Percentiles rank a stretch among this genome's conserved stretches.
phyloP scores from a whole-genome alignment of 2,113 vertebrate genomes.

The Pituophis catenifer region DNA sequence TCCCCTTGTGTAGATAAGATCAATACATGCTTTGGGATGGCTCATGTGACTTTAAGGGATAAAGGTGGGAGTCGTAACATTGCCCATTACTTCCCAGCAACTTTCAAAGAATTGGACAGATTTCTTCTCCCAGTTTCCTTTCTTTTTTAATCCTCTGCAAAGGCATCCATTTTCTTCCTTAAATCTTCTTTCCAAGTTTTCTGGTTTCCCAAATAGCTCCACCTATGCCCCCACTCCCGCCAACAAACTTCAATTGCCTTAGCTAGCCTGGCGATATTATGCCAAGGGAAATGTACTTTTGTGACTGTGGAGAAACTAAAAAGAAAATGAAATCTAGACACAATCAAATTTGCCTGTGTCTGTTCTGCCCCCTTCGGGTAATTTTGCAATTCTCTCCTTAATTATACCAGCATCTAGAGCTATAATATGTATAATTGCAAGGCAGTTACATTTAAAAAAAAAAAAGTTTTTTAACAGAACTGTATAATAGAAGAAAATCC shows the following conservation, averaged over 20 bases:
- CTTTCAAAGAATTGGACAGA: neutral
- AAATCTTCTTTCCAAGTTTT: neutral
- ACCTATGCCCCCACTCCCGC: too few species aligned
- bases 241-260: neutral
- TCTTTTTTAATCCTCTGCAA: neutral
- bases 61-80: neutral
- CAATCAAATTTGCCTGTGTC: neutral
- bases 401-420: neutral
- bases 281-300: neutral
- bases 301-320: neutral
- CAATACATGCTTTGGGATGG: neutral
- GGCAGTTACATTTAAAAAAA: neutral
- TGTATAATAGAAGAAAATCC: neutral
- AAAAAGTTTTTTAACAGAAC: neutral
- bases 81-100: neutral
- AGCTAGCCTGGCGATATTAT: neutral
- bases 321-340: neutral
- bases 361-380: neutral
- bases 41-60: neutral
- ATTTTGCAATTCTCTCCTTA: neutral
- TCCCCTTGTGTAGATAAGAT: neutral
- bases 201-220: neutral
- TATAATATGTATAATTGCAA: neutral
- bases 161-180: neutral
- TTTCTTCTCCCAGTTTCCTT: neutral